phyloP scores from a whole-genome alignment of 2,113 vertebrate species.

The Dasyurus viverrinus region DNA sequence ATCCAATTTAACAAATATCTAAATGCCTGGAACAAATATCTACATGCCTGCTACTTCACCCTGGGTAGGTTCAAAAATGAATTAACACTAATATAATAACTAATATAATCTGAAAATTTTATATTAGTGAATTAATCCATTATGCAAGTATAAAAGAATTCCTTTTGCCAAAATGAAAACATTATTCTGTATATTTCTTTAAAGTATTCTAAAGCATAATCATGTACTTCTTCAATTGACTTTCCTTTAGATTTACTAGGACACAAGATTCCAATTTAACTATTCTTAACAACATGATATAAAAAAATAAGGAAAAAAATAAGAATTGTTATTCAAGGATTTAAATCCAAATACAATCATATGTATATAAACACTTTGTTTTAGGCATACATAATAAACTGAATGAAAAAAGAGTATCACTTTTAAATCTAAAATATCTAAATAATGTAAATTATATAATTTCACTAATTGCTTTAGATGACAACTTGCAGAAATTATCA shows the following conservation, averaged over 20 bases:
- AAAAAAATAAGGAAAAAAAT: neutral
- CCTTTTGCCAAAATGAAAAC: neutral
- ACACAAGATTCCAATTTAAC: neutral
- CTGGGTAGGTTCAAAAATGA: neutral
- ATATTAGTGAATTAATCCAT: neutral
- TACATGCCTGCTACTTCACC: neutral
- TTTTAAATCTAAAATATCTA: neutral
- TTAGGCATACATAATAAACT: constrained; percentile 10
- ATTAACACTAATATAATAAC: neutral
- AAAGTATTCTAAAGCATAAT: neutral
- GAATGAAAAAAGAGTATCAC: constrained; percentile 9
- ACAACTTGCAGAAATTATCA: neutral
- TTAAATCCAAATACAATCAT: constrained; percentile 41
- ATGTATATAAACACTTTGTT: constrained; percentile 2
- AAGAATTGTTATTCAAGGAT: neutral
- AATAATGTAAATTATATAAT: neutral
- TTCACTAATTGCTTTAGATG: neutral
- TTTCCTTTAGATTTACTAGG: constrained; percentile 1
- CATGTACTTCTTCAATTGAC: neutral
- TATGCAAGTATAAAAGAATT: neutral
- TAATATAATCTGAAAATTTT: neutral
- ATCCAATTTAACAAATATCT: no score
- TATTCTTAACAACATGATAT: neutral
- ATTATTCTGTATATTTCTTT: neutral
- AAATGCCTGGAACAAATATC: no score